These are phyloP conservation scores for Formica aserva DNA, from an alignment of 2,888 invertebrate species.

Conservation along the genomic window DNA sequence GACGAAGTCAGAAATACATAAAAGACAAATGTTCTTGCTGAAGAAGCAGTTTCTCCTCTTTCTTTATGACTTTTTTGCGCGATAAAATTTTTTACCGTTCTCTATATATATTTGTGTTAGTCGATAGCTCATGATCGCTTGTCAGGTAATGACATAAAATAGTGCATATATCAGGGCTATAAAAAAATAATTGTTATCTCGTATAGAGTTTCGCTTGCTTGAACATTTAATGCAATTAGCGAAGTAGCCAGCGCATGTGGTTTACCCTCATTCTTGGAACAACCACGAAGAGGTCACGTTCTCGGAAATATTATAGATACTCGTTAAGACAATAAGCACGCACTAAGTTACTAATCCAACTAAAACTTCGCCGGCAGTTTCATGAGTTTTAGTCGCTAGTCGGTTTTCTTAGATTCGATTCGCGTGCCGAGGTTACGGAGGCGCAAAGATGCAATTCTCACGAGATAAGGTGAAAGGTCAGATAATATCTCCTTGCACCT, in stretches of 20 bases:
- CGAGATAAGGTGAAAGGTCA: constrained; percentile 70
- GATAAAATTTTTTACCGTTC: background rate
- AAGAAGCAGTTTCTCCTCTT: background rate
- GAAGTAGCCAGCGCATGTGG: constrained; percentile 30
- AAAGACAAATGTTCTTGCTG: background rate
- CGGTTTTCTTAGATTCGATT: constrained; percentile 78
- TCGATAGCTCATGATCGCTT: background rate
- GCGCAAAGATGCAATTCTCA: constrained; percentile 65
- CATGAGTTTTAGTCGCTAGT: constrained; percentile 59
- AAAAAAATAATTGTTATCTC: background rate
- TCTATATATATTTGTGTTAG: background rate
- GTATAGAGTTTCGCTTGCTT: background rate
- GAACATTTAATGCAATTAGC: constrained; percentile 32
- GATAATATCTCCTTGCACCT: constrained; percentile 60
- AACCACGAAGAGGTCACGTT: constrained; percentile 36
- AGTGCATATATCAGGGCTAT: background rate
- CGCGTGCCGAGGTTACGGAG: constrained; percentile 76
- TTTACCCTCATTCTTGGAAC: constrained; percentile 36
- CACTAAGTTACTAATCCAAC: constrained; percentile 59
- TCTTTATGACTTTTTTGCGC: background rate
- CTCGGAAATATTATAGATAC: constrained; percentile 53
- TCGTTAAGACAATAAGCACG: constrained; percentile 58
- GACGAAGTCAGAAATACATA: background rate
- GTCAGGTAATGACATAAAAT: background rate
- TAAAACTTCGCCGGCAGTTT: constrained; percentile 66